Conservation (phyloP, 2,113 vertebrate genomes). For the Dendropsophus ebraccatus region DNA sequence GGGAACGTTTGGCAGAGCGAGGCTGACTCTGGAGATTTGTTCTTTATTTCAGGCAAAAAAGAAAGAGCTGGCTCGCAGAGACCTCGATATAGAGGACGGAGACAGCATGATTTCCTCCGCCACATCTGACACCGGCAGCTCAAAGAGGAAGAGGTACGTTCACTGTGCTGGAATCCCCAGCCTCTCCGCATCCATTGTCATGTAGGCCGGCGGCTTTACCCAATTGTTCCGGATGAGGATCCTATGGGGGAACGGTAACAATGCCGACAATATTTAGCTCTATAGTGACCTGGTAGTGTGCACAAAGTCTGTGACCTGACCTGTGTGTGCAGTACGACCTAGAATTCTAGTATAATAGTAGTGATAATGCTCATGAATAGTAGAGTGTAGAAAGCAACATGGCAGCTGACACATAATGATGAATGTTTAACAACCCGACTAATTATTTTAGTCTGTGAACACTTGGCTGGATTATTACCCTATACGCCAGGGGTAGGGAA, state of each 20-base stretch:
- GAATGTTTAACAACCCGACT: background rate
- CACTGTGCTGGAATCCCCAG: background rate
- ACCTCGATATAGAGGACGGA: slow-evolving; percentile 86
- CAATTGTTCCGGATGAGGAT: background rate
- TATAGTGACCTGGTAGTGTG: background rate
- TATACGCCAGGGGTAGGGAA: no score
- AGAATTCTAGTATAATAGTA: background rate
- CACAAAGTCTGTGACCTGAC: background rate
- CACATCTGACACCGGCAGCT: slow-evolving; percentile 90
- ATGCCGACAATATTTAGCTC: background rate
- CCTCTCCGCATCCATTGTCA: slow-evolving; percentile 3
- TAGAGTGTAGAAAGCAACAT: background rate
- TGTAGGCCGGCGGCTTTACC: background rate
- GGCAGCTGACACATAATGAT: background rate
- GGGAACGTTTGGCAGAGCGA: slow-evolving; percentile 53
- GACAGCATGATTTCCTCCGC: slow-evolving; percentile 97
- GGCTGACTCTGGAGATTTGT: slow-evolving; percentile 62
- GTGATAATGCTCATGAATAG: background rate
- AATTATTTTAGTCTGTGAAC: no score
- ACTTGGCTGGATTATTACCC: no score
- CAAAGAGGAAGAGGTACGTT: slow-evolving; percentile 92
- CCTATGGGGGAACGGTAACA: background rate
- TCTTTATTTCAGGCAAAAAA: slow-evolving; percentile 83
- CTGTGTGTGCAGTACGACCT: background rate
- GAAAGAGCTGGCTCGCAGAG: slow-evolving; percentile 91